Conservation (phyloP, 2,888 invertebrate genomes). For the Yponomeuta sedellus region DNA sequence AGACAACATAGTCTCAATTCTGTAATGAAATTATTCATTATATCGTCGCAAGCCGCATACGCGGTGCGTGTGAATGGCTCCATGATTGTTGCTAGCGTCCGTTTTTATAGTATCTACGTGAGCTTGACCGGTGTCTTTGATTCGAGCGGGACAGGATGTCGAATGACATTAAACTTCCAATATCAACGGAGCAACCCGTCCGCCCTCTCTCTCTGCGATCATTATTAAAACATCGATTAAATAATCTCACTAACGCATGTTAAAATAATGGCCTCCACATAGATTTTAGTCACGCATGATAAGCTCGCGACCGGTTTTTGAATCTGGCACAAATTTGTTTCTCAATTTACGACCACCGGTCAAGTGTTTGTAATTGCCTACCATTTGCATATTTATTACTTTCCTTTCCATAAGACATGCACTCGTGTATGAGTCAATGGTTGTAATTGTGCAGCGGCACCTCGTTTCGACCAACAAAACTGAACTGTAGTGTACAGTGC, state of each 20-base stretch:
- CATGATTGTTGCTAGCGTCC: constrained; percentile 12
- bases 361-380: constrained; percentile 16
- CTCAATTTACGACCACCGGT: constrained; percentile 14
- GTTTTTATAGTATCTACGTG: constrained; percentile 13
- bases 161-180: constrained; percentile 11
- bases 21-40: constrained; percentile 15
- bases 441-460: neutral
- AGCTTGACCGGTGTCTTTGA: constrained; percentile 15
- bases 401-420: constrained; percentile 4
- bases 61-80: constrained; percentile 14
- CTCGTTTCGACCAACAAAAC: neutral
- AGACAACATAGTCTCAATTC: constrained; percentile 8
- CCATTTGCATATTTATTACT: constrained; percentile 13
- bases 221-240: constrained; percentile 9
- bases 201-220: neutral
- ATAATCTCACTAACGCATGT: constrained; percentile 6
- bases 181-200: constrained; percentile 2
- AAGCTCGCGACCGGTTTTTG: constrained; percentile 6
- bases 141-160: constrained; percentile 11
- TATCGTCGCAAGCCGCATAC: constrained; percentile 9
- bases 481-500: neutral
- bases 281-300: constrained; percentile 14
- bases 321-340: constrained; percentile 18
- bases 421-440: neutral
- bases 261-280: constrained; percentile 13